Conservation (phyloP, 1,140 invertebrate species). For the Varroa destructor region DNA sequence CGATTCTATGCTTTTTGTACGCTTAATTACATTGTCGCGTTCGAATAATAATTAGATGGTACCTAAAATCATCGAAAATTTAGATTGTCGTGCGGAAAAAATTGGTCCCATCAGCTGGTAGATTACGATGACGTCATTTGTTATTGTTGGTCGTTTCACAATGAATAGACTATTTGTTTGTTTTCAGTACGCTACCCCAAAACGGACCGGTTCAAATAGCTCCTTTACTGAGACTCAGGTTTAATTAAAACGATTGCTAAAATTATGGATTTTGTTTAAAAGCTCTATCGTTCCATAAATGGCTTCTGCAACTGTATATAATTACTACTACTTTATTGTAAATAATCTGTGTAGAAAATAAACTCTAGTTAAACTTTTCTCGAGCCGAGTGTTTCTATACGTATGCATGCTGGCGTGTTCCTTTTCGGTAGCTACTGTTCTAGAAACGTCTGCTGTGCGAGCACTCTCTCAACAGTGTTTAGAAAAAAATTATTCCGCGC, state of each 20-base stretch:
- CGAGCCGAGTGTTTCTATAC: too few relatives aligned
- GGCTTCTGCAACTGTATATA: conserved; percentile 8
- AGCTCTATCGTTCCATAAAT: neutral
- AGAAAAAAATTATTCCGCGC: too few relatives aligned
- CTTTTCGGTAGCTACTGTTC: neutral
- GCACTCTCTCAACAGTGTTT: too few relatives aligned
- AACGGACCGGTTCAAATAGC: conserved; percentile 17
- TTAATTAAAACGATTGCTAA: neutral
- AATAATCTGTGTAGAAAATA: conserved; percentile 13
- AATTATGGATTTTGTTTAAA: neutral
- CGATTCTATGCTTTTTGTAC: too few relatives aligned
- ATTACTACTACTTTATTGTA: neutral
- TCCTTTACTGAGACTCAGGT: conserved; percentile 12
- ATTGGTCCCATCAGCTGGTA: too few relatives aligned
- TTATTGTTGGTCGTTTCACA: too few relatives aligned
- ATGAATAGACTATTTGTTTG: neutral
- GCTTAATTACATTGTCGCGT: too few relatives aligned
- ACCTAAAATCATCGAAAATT: too few relatives aligned
- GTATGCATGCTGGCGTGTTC: neutral
- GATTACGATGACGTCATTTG: too few relatives aligned
- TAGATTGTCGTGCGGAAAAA: too few relatives aligned
- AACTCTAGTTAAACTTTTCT: neutral
- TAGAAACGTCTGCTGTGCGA: neutral
- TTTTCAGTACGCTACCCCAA: conserved; percentile 14
- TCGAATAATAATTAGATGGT: too few relatives aligned